Evolutionary conservation across 1,140 invertebrate species (phyloP), one percentile per base, ranked within the genome.

Genomic region (Mya arenaria): DNA sequence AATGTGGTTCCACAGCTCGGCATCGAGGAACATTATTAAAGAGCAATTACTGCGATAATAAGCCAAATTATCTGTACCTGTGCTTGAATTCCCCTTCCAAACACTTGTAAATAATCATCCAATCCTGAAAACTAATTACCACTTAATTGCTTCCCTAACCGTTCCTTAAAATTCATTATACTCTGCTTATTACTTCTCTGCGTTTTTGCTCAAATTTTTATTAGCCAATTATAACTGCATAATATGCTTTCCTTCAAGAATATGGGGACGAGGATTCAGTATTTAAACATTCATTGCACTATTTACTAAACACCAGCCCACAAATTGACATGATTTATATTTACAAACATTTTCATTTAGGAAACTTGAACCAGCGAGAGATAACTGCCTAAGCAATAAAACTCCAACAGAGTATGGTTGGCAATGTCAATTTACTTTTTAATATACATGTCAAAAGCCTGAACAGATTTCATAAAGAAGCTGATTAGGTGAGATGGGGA

Each of bases 281-380:
- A 60, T 75, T 44, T 63, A 80, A 80, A 60, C 77, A 69, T 80
- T 80, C 52, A 71, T 69, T 69, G 44, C 32, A 34, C 41, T 71
- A 80, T 62, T 80, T 80, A 80, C 55, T 58, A 68, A 71, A 60
- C 65, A 68, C 65, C 71, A 36, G 36, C 17, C 52, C 44, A 23
- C 48, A 71, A 80, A 68, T 80, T 80, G 65, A 80, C 77, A 80
- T 66, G 77, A 80, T 80, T 80, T 80, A 80, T 80, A 69, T 68
- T 69, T 41, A 80, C 68, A 80, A 80, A 80, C 52, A 60, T 56
- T 68, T 60, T 69, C 48, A n/a, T 28, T 36, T 55, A 37, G 63
- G 65, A 32, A 80, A 62, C 48, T 34, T 36, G 37, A 75, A 39
- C 36, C 60, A n/a, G 25, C 15, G 3, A 37, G 28, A 75, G 73